These are phyloP conservation scores for Falco concolor DNA, from an alignment of 2,797 vertebrate species.

Conservation along the genomic window DNA sequence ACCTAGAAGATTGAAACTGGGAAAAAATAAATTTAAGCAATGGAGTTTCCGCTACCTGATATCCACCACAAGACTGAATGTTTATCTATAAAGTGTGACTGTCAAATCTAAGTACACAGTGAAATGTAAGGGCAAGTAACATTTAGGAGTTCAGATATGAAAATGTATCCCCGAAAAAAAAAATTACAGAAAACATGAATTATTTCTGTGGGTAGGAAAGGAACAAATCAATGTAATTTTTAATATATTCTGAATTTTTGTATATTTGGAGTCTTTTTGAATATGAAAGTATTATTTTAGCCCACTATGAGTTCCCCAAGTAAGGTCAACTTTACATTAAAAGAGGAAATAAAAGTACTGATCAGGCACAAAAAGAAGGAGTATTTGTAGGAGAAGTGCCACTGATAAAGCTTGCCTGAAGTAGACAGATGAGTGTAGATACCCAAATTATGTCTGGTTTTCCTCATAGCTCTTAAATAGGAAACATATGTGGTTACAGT, in stretches of 20 bases:
- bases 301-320: background rate
- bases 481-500: background rate
- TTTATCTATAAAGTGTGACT: background rate
- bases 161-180: background rate
- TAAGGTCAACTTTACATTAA: background rate
- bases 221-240: background rate
- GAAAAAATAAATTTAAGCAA: background rate
- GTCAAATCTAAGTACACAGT: background rate
- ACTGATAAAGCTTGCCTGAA: background rate
- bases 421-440: background rate
- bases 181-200: background rate
- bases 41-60: background rate
- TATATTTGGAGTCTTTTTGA: background rate
- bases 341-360: background rate
- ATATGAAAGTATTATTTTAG: background rate
- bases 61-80: background rate
- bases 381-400: background rate
- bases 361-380: background rate
- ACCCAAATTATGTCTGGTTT: background rate
- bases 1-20: background rate
- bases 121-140: background rate
- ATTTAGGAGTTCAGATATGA: background rate
- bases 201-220: background rate
- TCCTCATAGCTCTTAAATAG: background rate
- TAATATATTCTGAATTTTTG: background rate